Percentiles rank a stretch among this genome's conserved stretches.
Conservation (phyloP, 2,113 vertebrate species). For the Myotis yumanensis region DNA sequence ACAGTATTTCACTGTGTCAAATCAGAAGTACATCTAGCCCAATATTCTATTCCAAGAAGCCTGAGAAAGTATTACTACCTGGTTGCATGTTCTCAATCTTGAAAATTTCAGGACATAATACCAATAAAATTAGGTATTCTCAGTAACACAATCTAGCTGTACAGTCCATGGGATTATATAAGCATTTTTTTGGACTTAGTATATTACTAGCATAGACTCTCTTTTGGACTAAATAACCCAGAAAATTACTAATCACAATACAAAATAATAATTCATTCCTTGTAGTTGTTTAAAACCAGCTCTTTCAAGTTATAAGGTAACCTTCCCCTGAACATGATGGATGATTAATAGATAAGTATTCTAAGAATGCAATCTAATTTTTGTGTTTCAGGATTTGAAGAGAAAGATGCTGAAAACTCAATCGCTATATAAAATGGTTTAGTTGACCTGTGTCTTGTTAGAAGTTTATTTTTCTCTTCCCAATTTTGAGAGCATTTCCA, state of each 20-base stretch:
- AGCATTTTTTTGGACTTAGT: background rate
- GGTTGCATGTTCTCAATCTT: background rate
- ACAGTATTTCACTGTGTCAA: background rate
- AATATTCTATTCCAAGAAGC: background rate
- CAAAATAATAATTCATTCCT: background rate
- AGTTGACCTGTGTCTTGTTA: background rate
- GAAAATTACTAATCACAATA: background rate
- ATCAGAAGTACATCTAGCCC: background rate
- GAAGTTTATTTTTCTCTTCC: background rate
- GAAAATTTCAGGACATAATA: background rate
- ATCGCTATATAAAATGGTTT: background rate
- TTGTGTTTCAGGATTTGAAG: background rate
- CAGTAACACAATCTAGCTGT: background rate
- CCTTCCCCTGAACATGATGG: background rate
- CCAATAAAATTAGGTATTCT: background rate
- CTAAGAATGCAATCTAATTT: conserved; percentile 10
- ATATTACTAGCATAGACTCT: background rate
- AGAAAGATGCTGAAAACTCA: background rate
- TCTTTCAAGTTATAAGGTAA: background rate
- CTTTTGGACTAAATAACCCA: background rate
- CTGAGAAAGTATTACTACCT: conserved; percentile 23
- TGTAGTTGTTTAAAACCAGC: background rate
- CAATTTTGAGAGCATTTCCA: background rate
- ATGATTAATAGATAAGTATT: background rate
- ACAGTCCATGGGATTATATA: background rate